Conservation (phyloP, 2,888 invertebrate species). For the Linnaemya vulpina region DNA sequence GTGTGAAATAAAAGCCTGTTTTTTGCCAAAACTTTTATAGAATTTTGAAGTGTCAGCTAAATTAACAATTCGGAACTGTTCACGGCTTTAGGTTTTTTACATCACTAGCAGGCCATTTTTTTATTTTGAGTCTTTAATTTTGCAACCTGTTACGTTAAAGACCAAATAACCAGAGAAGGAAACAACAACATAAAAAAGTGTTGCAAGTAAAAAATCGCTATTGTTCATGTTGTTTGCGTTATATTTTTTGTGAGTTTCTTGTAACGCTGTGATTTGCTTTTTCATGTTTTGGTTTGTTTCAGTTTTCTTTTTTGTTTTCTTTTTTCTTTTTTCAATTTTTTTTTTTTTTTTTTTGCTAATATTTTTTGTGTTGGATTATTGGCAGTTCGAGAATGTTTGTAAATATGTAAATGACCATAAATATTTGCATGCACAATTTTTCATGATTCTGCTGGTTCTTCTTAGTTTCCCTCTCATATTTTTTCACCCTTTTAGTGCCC, state of each 20-base stretch:
- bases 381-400: constrained; percentile 44
- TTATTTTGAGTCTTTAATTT: too few relatives aligned
- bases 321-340: constrained; percentile 4
- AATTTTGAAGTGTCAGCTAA: not conserved
- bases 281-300: constrained; percentile 37
- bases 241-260: constrained; percentile 4
- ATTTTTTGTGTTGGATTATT: constrained; percentile 23
- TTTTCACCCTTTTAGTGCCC: constrained; percentile 47
- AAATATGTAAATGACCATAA: constrained; percentile 62
- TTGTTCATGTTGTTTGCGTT: constrained; percentile 38
- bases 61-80: not conserved
- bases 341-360: constrained; percentile 13
- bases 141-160: constrained; percentile 64
- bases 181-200: constrained; percentile 20
- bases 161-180: constrained; percentile 13
- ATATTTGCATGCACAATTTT: constrained; percentile 62
- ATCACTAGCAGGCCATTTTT: not conserved
- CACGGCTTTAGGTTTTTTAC: not conserved
- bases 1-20: too few relatives aligned
- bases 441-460: constrained; percentile 48
- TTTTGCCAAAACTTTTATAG: not conserved
- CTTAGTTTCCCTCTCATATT: constrained; percentile 33
- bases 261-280: constrained; percentile 35
- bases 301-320: constrained; percentile 15
- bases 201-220: constrained; percentile 40